Percentiles rank a stretch among this genome's conserved stretches.
These are phyloP conservation scores for Drosophila lacteicornis DNA, from an alignment of 1,140 invertebrate genomes.

Conservation along the genomic window DNA sequence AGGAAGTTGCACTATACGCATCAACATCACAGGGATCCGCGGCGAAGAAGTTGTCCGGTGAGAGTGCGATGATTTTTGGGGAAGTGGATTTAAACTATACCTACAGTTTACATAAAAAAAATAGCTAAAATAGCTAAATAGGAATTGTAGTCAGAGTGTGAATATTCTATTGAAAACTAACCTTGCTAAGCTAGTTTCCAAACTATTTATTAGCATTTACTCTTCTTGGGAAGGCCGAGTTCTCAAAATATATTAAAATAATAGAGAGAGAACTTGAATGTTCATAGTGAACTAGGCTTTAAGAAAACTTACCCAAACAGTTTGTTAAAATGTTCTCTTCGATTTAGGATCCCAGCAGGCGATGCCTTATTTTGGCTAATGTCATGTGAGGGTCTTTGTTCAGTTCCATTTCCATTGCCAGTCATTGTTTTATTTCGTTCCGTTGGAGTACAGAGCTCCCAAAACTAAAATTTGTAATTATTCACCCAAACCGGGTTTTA, in stretches of 20 bases:
- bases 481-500: neutral
- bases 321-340: neutral
- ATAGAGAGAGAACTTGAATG: too few relatives aligned
- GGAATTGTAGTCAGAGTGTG: too few relatives aligned
- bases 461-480: constrained; percentile 29
- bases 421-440: constrained; percentile 36
- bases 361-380: neutral
- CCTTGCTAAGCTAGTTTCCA: too few relatives aligned
- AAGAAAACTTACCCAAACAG: too few relatives aligned
- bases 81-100: neutral
- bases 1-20: constrained; percentile 12
- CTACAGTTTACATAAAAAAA: neutral
- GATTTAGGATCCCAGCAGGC: neutral
- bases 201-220: too few relatives aligned
- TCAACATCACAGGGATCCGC: neutral
- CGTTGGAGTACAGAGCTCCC: constrained; percentile 31
- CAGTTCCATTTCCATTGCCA: constrained; percentile 1
- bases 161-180: too few relatives aligned
- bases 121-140: neutral
- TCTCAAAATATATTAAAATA: too few relatives aligned
- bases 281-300: neutral
- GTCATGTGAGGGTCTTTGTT: neutral
- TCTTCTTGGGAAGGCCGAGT: too few relatives aligned
- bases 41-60: constrained; percentile 15
- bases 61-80: neutral